These are phyloP conservation scores for Melanerpes aurifrons DNA, from an alignment of 2,113 vertebrate species.

Conservation along the genomic window DNA sequence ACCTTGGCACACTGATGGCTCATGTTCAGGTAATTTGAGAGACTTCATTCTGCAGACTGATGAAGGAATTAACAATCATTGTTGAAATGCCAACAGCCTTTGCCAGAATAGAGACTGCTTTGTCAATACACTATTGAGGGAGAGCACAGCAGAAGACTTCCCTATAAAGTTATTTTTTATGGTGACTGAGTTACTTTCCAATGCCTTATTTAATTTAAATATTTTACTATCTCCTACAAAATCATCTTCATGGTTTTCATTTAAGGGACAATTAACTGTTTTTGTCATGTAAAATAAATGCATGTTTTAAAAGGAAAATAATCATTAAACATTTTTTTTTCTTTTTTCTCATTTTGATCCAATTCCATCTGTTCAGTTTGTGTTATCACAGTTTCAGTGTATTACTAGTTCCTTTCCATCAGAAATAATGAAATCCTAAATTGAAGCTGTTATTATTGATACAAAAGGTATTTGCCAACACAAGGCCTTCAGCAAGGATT, in stretches of 20 bases:
- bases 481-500: not conserved
- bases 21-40: not conserved
- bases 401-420: not conserved
- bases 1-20: no score
- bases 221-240: not conserved
- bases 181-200: not conserved
- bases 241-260: not conserved
- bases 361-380: conserved; percentile 4
- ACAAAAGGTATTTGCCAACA: not conserved
- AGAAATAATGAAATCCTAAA: conserved; percentile 23
- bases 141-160: not conserved
- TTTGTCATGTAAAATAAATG: not conserved
- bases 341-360: not conserved
- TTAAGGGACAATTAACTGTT: not conserved
- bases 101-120: not conserved
- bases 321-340: not conserved
- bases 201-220: not conserved
- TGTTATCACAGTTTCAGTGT: not conserved
- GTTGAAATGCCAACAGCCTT: not conserved
- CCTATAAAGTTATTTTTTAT: not conserved
- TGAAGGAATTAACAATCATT: not conserved
- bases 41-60: not conserved
- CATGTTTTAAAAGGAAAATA: not conserved
- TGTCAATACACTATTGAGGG: not conserved
- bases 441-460: not conserved